Evolutionary conservation across 1,140 invertebrate genomes (phyloP), one percentile per base, ranked within the genome.

Genomic region (Chironomus tepperi): DNA sequence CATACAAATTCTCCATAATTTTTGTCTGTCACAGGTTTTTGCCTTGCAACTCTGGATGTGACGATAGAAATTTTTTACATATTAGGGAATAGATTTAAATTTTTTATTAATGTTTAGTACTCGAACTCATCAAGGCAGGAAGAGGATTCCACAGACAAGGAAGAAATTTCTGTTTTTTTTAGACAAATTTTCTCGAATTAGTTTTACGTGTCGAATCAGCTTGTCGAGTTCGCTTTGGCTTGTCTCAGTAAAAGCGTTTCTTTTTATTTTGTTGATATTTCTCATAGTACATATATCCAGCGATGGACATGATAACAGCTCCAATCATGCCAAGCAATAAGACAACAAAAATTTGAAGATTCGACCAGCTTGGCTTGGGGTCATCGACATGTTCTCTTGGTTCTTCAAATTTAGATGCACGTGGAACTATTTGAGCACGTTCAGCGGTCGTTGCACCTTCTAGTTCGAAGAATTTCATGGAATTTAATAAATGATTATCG

Each of bases 401-500:
- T 70, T 93, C 85, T 82, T 94, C 93, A 80, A 93, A 95, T 73
- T 88, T 89, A 9, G 87, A 85, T 12, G 94, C 94, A 74, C 91
- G 92, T 74, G 94, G 94, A 47, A 92, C 83, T 77, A 93, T 91
- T 34, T 91, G 85, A 0, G 89, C 89, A 77, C 91, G 85, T 77
- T 91, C 89, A 83, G 91, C 88, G 80, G 88, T 88, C 75, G 89
- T 87, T 72, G 89, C 85, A 47, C 88, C 80, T 79, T 96, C 94
- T 74, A 98, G 84, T 81, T 98, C 94, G 80, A 92, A 98, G 76
- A 97, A 88, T 83, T 95, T 93, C 73, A 99, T 86, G 8, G 94
- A 91, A 73, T 98, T 87, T 75, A 99, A 89, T 82, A 99, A 97
- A 85, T 99, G 98, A 82, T 95, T 98, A 86, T 99, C 98, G 72